Evolutionary conservation across 2,113 vertebrate species (phyloP), one percentile per base, ranked within the genome.

Genomic region (Oryzias melastigma): DNA sequence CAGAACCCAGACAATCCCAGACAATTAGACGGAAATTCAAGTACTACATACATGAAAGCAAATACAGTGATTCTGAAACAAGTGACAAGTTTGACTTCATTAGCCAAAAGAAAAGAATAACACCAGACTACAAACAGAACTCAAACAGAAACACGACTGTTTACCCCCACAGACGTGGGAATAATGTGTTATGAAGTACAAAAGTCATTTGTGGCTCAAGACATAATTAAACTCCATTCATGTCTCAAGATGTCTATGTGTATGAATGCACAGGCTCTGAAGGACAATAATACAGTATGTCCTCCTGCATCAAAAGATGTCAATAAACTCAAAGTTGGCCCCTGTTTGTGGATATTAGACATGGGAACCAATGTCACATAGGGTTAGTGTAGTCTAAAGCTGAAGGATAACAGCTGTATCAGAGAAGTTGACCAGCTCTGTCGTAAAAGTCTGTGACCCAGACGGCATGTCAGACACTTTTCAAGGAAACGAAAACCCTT

Each of bases 281-380:
- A 22, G 6, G 14, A 40, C 71, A 65, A 82, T 44, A 58, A 71
- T 17, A 78, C 64, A 65, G 20, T 12, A 52, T 51, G 62, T 78
- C 71, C 62, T 60, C 53, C 79, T 77, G 68, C 52, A 73, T 71
- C 25, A 58, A 4, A 3, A 52, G 51, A 65, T 53, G 57, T 74
- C 56, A 64, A 51, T 20, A 63, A 59, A 47, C 47, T 27, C 15
- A 42, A 54, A 29, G 54, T 25, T 52, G 51, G 50, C 52, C 55
- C 58, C 14, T 44, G 10, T 64, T 56, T 25, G 18, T 49, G 40
- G 44, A 70, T 58, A 63, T 27, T 41, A 68, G 77, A 79, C 84
- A 80, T 83, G 85, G 75, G 81, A 87, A 82, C 81, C 83, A 81
- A 81, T 84, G 87, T 70, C 81, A 85, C 41, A 8, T 52, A 22